Evolutionary conservation across 2,113 vertebrate species (phyloP), one percentile per base, ranked within the genome.

Genomic region (Paratilapia polleni): DNA sequence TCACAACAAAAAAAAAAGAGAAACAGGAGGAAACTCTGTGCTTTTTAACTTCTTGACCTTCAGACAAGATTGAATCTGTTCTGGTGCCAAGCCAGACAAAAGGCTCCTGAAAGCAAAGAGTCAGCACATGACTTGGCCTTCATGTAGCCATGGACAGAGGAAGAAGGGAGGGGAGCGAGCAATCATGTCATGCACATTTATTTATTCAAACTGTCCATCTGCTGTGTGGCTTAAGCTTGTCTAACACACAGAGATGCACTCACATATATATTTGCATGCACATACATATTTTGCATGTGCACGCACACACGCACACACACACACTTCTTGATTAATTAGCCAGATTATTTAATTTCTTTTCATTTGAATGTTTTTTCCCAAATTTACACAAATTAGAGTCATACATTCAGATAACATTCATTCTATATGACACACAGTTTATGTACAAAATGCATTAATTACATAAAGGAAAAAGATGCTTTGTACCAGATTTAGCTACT

Each of bases 201-300:
- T 93, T 94, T 92, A 95, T 95, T 96, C 93, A 92, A 91, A 90
- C 85, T 88, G 85, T 91, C 94, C 94, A 95, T 95, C 91, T 95
- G 95, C 88, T 94, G 76, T 82, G 86, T 88, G 89, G 89, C 82
- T 79, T 77, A 78, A 88, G 85, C 85, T 90, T 92, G 87, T 79
- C 88, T 82, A 49, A 56, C 24, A 60, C 66, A 64, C 24, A 58
- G 75, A 36, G 78, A 58, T 64, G 47, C 75, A 77, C 68, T 64
- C 68, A 80, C 62, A 52, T 59, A 26, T 78, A 60, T 54, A 70
- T 78, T 57, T 73, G 82, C 62, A 66, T 7, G 4, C 84, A 88
- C 1, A 47, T 15, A 57, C 43, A 60, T 41, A 85, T 76, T 91
- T 77, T 80, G 17, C n/a, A 3, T n/a, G n/a, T n/a, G n/a, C n/a